Evolutionary conservation across 2,113 vertebrate species (phyloP), one percentile per base, ranked within the genome.

Genomic region (Spheniscus mendiculus): DNA sequence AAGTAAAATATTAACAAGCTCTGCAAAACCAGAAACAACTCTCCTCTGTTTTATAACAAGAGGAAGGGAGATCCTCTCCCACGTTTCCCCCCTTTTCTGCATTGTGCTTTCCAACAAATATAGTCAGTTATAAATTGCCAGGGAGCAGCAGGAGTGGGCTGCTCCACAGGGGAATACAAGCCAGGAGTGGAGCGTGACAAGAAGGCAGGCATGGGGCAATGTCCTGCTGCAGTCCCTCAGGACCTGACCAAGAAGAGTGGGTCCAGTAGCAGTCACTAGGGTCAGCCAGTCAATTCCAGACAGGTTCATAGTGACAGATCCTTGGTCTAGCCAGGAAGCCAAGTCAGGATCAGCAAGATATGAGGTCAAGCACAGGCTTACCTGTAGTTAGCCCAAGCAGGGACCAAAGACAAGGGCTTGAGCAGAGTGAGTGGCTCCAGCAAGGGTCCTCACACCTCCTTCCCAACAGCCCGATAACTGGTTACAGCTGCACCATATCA

Each of bases 1-100:
- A 78, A 90, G n/a, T 21, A 49, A 94, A 95, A 93, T 50, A 73
- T 27, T 59, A 83, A 42, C 66, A 82, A 82, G 69, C 40, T 83
- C 63, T 70, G 86, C 76, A 81, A 47, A 52, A 5, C 9, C 38
- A 79, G 86, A 55, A 89, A 36, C 21, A 86, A 7, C 29, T 56
- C 16, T 3, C 12, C 76, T 89, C n/a, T 87, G 17, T 36, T 79
- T 63, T 25, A 5, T 19, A 62, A 52, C 44, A 65, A n/a, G 76
- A 78, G 63, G 36, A 77, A 85, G 66, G 70, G 53, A 66, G 42
- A 86, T 49, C 38, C 53, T 69, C 65, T 85, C 67, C 66, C 63
- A 34, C 5, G 0, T 78, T 58, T 58, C 6, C 11, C 15, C n/a
- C 36, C 17, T 32, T 72, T 12, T 26, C 52, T 80, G 49, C 29